phyloP scores from a whole-genome alignment of 2,797 vertebrate genomes.

The Myripristis murdjan region DNA sequence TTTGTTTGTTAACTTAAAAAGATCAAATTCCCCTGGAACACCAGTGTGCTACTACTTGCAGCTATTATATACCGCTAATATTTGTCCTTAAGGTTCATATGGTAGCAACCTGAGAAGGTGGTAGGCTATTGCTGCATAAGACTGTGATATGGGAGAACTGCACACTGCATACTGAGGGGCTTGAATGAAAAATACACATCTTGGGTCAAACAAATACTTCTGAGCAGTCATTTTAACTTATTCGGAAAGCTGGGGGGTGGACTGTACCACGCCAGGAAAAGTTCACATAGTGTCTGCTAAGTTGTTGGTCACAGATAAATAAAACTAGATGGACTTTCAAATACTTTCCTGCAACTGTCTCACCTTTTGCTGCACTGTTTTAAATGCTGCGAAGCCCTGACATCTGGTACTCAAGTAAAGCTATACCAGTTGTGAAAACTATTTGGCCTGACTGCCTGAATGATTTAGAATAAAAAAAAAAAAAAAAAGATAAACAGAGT shows the following conservation, averaged over 20 bases:
- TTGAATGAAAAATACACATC: no score
- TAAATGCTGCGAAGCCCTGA: background rate
- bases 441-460: background rate
- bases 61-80: no score
- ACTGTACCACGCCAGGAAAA: background rate
- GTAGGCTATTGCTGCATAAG: background rate
- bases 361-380: background rate
- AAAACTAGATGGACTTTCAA: background rate
- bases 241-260: background rate
- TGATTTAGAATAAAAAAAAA: background rate
- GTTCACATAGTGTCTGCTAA: background rate
- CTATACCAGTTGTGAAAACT: background rate
- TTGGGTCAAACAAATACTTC: no score
- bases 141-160: no score
- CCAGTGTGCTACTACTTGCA: no score
- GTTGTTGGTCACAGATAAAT: background rate
- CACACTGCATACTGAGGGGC: no score
- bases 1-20: no score
- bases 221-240: no score
- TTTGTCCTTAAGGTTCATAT: no score
- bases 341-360: background rate
- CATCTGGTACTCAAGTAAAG: rapidly evolving
- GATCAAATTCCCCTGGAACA: no score
- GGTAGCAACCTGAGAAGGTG: background rate
- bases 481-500: background rate